phyloP scores from a whole-genome alignment of 1,140 invertebrate species.

The Leptinotarsa texana region DNA sequence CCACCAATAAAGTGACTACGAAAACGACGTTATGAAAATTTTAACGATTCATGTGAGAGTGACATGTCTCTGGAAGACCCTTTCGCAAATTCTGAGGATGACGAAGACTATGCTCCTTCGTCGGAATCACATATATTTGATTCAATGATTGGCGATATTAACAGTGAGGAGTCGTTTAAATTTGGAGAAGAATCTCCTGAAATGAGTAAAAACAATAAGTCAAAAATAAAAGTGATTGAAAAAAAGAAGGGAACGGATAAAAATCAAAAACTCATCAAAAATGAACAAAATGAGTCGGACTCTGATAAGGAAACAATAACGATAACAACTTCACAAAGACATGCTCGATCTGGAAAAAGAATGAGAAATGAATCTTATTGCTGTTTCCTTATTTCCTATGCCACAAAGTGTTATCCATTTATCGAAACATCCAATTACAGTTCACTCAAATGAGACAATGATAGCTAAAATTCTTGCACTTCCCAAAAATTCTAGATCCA shows the following conservation, averaged over 20 bases:
- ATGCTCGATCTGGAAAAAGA: conserved; percentile 14
- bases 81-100: conserved; percentile 1
- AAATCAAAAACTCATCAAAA: neutral
- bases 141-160: neutral
- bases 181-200: neutral
- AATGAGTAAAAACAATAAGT: neutral
- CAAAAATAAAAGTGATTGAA: neutral
- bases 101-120: conserved; percentile 1
- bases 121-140: neutral
- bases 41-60: neutral
- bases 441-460: conserved; percentile 14
- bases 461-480: conserved; percentile 19
- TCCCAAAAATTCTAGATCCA: conserved; percentile 4
- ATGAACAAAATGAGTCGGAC: neutral
- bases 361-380: conserved; percentile 12
- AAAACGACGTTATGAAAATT: neutral
- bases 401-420: conserved; percentile 5
- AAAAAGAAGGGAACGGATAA: neutral
- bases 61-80: neutral
- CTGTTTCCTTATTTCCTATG: conserved; percentile 26
- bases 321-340: neutral
- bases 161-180: neutral
- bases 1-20: neutral
- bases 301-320: neutral
- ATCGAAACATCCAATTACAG: conserved; percentile 13